These are phyloP conservation scores for Eulemur albifrons DNA, from an alignment of 2,797 vertebrate genomes.

Conservation along the genomic window DNA sequence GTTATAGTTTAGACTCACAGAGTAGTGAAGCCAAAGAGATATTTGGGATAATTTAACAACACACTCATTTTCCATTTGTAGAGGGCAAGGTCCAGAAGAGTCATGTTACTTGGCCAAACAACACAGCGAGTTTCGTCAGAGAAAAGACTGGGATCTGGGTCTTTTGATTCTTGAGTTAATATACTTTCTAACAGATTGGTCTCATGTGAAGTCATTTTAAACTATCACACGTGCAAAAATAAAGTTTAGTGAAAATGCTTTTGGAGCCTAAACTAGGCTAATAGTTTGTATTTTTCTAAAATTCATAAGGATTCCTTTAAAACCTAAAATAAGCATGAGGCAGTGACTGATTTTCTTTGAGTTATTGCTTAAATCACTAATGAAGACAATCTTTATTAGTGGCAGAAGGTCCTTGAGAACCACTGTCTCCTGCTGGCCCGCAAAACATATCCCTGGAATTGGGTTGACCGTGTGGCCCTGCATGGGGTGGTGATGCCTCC, in stretches of 20 bases:
- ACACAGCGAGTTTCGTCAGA: neutral
- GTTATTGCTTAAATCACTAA: slow-evolving; percentile 11
- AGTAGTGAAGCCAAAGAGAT: neutral
- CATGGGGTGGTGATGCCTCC: neutral
- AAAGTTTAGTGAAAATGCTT: slow-evolving; percentile 1
- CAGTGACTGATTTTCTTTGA: slow-evolving; percentile 14
- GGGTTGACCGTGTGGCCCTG: neutral
- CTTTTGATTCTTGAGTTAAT: slow-evolving; percentile 26
- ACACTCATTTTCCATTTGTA: neutral
- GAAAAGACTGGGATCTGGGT: neutral
- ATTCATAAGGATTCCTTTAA: slow-evolving; percentile 7
- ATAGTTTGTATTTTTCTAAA: slow-evolving; percentile 1
- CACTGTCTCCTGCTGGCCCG: neutral
- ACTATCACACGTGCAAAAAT: neutral
- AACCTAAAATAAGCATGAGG: neutral
- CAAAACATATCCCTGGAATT: neutral
- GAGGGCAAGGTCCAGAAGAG: neutral
- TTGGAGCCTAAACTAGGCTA: neutral
- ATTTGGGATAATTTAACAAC: neutral
- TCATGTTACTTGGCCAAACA: neutral
- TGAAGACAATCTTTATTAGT: neutral
- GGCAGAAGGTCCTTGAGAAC: neutral
- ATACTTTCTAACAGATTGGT: neutral
- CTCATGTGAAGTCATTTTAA: neutral
- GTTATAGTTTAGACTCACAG: neutral